Base-by-base conservation (phyloP, 2,113 vertebrate species). In the Scomber japonicus region DNA sequence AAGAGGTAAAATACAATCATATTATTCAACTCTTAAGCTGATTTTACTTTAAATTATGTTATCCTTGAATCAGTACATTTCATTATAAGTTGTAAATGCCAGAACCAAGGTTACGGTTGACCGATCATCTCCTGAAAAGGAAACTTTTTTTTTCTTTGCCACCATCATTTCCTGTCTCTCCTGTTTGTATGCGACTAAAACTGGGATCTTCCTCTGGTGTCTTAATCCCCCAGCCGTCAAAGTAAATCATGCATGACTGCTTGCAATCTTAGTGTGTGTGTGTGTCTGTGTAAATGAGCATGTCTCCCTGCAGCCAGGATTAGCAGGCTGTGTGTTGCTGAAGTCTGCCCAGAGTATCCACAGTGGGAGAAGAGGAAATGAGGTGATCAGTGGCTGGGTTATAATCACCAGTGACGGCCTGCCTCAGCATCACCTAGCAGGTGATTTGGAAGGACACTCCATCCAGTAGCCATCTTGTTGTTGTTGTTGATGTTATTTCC, bases 81-180 rank as follows among this genome's bases (percentile, higher is more conserved):
- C 60, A 82, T 89, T 83, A 63, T 61, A 82, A 71, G 69, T 75
- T 86, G 65, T 85, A 89, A 90, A 89, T 82, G 80, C 73, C 75
- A 81, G 61, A 8, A 45, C 30, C 51, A 24, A 75, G 66, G n/a
- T 85, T 80, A 70, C 10, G 0, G 45, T n/a, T 53, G 16, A 84
- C 82, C 72, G 78, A 75, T 89, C 82, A 86, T 81, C 69, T 64
- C 27, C 40, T 54, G 24, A 64, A 50, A 78, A 59, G 51, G 40
- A 71, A 60, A 53, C 49, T 53, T 35, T 46, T 31, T 69, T 48
- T 60, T 16, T 19, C 19, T 1, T 16, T n/a, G 46, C 45, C 1
- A 2, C 30, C 71, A 16, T 66, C 57, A 86, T 91, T 84, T 86
- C 82, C 73, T 68, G 50, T 62, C 40, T 40, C 55, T 62, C 12